Percentiles rank a stretch among this genome's conserved stretches.
Evolutionary conservation across 2,113 vertebrate genomes (phyloP).

Genomic region (Anarrhichthys ocellatus): DNA sequence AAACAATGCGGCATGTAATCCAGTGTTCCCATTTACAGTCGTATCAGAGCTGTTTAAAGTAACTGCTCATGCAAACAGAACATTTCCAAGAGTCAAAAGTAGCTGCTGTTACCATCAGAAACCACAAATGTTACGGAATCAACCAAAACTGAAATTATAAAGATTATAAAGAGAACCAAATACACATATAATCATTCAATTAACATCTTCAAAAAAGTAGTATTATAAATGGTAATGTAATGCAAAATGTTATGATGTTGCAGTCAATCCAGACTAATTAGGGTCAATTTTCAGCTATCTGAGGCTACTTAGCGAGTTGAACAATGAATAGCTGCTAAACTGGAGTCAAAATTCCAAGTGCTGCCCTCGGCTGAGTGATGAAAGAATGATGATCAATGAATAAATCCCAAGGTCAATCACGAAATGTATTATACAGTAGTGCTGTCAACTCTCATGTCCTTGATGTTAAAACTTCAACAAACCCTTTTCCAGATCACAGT

Average conservation of each 20-base stretch:
- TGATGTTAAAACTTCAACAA: constrained; percentile 23
- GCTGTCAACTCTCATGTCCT: constrained; percentile 9
- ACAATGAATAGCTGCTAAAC: constrained; percentile 8
- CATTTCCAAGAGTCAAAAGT: no score
- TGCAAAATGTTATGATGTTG: not conserved
- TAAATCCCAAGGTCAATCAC: constrained; percentile 60
- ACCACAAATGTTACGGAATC: not conserved
- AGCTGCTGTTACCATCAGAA: no score
- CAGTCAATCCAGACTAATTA: not conserved
- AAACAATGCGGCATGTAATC: not conserved
- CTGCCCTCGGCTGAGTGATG: constrained; percentile 14
- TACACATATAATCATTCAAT: not conserved
- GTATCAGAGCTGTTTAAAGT: not conserved
- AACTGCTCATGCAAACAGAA: no score
- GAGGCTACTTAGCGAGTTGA: not conserved
- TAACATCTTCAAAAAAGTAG: not conserved
- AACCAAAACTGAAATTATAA: not conserved
- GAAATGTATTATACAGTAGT: constrained; percentile 37
- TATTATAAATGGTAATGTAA: not conserved
- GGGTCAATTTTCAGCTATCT: not conserved
- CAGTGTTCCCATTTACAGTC: not conserved
- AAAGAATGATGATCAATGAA: constrained; percentile 61
- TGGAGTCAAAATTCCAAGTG: constrained; percentile 4
- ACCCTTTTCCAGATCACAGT: not conserved
- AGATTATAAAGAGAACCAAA: not conserved